These are phyloP conservation scores for Tinea semifulvella DNA, from an alignment of 2,888 invertebrate species.

Conservation along the genomic window DNA sequence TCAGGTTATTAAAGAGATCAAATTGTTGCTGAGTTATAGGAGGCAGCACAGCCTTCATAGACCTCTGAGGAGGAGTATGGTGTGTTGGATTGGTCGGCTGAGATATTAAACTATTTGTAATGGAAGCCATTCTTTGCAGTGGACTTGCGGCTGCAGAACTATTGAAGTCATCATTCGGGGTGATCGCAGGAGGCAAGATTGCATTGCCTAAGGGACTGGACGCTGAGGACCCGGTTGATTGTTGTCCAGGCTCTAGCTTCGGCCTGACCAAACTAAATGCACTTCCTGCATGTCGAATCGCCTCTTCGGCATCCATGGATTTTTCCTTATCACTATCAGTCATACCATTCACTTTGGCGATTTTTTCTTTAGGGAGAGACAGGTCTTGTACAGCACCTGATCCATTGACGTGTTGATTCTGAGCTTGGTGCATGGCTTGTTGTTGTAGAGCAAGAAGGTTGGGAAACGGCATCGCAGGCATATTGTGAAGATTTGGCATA, in stretches of 20 bases:
- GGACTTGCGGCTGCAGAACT: conserved; percentile 89
- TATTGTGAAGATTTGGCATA: conserved; percentile 61
- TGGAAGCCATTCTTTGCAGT: conserved; percentile 96
- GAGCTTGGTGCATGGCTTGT: conserved; percentile 54
- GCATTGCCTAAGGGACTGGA: conserved; percentile 87
- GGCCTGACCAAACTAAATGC: conserved; percentile 90
- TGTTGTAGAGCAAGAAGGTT: conserved; percentile 83
- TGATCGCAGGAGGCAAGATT: conserved; percentile 85
- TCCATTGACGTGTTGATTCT: conserved; percentile 69
- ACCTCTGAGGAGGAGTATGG: conserved; percentile 84
- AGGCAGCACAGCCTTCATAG: conserved; percentile 94
- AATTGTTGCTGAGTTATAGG: conserved; percentile 99
- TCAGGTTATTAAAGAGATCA: conserved; percentile 96
- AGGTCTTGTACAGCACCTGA: conserved; percentile 81
- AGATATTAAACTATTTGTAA: conserved; percentile 95
- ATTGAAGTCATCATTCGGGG: conserved; percentile 82
- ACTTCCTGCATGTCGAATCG: conserved; percentile 79
- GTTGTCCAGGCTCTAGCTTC: conserved; percentile 81
- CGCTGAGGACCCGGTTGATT: conserved; percentile 79
- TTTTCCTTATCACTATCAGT: conserved; percentile 75
- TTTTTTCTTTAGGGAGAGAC: conserved; percentile 82
- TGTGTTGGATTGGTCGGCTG: conserved; percentile 88
- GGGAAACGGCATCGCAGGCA: conserved; percentile 64
- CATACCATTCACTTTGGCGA: conserved; percentile 70
- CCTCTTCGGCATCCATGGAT: conserved; percentile 70